Base-by-base conservation (phyloP, 2,797 vertebrate species). In the Chaunax sp. region DNA sequence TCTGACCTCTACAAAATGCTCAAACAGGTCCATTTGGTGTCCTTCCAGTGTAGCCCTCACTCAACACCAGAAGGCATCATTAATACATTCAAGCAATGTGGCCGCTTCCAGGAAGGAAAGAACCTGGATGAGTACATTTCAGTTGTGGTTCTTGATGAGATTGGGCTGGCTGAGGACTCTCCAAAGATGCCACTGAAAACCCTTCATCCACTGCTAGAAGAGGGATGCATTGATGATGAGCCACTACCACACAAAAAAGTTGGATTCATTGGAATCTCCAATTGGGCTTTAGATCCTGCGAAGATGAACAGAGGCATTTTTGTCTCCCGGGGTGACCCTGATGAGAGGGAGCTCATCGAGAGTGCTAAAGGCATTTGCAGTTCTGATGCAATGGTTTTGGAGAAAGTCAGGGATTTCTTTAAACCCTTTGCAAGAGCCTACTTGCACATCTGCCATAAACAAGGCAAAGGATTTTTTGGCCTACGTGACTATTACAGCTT, bases 261-360 rank as follows among this genome's bases (percentile, higher is more conserved):
- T 20, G 98, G 97, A 72, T 99, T 99, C 60, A 90, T 99, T 0
- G 98, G 98, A 1, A 99, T 99, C 75, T 99, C 98, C 58, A 99
- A 99, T 87, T 99, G 98, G 98, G 96, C 98, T 2, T 90, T 99
- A 72, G 98, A 99, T 80, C 98, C 98, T 1, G 98, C 98, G 78
- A 99, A 99, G 72, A 99, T 99, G 97, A 99, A 99, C 88, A 90
- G 98, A 76, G 98, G 98, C 18, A 96, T 99, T 62, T 98, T 98
- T 75, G 97, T 99, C 56, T 97, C 97, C 0, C 96, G 97, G 0
- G 95, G 96, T 19, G 95, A 96, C 74, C 98, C 96, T 62, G 94
- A 90, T 72, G 23, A 79, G 74, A 89, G 68, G 18, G 97, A 99
- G 80, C 95, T 99, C 30, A 87, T 96, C 0, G 92, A 95, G 71